Conservation (phyloP, 53 echinoderm and acorn worm genomes). For the Echinometra lucunter region DNA sequence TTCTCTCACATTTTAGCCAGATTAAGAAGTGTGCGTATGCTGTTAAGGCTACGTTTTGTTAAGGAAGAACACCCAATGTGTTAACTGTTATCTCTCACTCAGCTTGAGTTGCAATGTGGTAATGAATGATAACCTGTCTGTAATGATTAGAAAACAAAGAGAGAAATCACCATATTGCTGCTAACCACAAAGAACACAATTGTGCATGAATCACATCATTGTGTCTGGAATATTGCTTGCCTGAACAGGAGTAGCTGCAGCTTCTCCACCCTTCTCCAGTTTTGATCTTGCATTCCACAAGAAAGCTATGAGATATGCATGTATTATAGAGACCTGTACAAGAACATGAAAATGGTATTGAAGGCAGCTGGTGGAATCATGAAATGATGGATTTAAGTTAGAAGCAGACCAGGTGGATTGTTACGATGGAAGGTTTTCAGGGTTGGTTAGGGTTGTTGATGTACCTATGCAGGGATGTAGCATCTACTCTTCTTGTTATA, state of each 20-base stretch:
- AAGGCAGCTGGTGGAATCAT: background rate
- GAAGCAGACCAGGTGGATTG: background rate
- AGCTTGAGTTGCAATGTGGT: background rate
- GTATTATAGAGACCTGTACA: background rate
- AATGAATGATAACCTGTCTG: constrained; percentile 48
- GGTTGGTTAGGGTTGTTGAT: background rate
- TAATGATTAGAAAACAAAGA: constrained; percentile 32
- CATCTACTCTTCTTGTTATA: constrained; percentile 32
- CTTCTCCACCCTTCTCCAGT: background rate
- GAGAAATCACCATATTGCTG: background rate
- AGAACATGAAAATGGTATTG: background rate
- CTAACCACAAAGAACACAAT: background rate
- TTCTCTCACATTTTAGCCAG: background rate
- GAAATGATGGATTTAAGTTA: constrained; percentile 39
- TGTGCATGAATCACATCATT: background rate
- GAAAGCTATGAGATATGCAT: background rate
- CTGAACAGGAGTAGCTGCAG: background rate
- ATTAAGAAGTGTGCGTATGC: background rate
- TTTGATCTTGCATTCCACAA: background rate
- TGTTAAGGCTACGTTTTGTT: background rate
- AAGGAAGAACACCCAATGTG: background rate
- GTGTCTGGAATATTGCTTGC: background rate
- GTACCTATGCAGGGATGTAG: constrained; percentile 59
- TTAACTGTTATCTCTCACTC: background rate
- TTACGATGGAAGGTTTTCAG: constrained; percentile 13